A percentile compares a stretch with the other conserved stretches of the same genome.
phyloP scores from a whole-genome alignment of 2,888 invertebrate species.

The Ennomos erosarius region DNA sequence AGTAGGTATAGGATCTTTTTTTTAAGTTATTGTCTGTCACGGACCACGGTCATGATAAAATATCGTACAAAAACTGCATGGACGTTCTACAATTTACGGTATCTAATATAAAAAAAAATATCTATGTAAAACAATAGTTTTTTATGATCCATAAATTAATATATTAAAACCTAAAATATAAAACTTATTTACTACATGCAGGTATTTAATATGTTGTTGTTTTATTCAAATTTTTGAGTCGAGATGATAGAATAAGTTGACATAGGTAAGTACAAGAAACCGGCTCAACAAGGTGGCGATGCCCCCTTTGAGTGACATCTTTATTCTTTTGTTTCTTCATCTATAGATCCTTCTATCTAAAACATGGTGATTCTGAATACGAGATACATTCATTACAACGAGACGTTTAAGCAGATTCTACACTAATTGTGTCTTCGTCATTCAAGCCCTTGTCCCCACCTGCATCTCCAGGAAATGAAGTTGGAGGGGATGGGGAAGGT shows the following conservation, averaged over 20 bases:
- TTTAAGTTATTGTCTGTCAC: too few relatives aligned
- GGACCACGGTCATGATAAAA: too few relatives aligned
- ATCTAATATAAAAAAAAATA: too few relatives aligned
- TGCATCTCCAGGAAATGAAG: slow-evolving; percentile 56
- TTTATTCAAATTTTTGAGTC: not conserved
- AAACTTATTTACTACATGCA: too few relatives aligned
- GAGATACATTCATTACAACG: not conserved
- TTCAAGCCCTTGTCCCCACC: slow-evolving; percentile 63
- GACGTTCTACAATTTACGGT: too few relatives aligned
- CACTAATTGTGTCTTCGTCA: slow-evolving; percentile 77
- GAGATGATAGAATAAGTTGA: not conserved
- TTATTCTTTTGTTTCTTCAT: too few relatives aligned
- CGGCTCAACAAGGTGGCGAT: too few relatives aligned
- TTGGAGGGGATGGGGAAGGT: slow-evolving; percentile 56
- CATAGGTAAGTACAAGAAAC: not conserved
- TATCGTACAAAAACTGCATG: too few relatives aligned
- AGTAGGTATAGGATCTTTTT: too few relatives aligned
- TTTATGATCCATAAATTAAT: slow-evolving; percentile 12
- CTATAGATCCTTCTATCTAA: too few relatives aligned
- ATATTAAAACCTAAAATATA: not conserved
- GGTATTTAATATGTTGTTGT: too few relatives aligned
- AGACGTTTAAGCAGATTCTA: slow-evolving; percentile 68
- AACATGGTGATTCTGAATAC: not conserved
- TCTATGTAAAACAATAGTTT: not conserved
- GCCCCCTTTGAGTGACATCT: too few relatives aligned